Evolutionary conservation across 2,888 invertebrate genomes (phyloP).

Genomic region (Agonopterix heracliana): DNA sequence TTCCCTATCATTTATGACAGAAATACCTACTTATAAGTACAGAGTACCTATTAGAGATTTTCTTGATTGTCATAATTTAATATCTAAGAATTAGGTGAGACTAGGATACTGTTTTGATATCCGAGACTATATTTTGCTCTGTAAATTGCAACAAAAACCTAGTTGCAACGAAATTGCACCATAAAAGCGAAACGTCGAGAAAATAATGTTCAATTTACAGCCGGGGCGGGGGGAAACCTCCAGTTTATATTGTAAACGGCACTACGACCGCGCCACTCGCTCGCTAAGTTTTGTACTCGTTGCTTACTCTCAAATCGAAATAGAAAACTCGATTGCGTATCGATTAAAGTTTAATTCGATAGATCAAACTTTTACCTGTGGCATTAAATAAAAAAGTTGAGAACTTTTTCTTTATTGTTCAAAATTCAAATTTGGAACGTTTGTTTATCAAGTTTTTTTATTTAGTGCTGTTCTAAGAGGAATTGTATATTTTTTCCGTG

Average conservation of each 20-base stretch:
- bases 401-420: no score
- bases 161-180: constrained; percentile 23
- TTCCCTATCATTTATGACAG: no score
- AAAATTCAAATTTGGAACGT: no score
- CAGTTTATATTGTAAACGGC: constrained; percentile 47
- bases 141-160: neutral
- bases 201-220: constrained; percentile 15
- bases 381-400: neutral
- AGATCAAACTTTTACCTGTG: neutral
- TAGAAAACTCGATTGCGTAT: neutral
- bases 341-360: neutral
- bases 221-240: constrained; percentile 45
- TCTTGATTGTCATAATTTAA: no score
- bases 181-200: constrained; percentile 16
- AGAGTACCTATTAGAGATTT: no score
- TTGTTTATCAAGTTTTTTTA: neutral
- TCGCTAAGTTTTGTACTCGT: constrained; percentile 34
- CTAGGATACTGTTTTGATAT: no score
- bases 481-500: constrained; percentile 21
- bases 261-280: constrained; percentile 40
- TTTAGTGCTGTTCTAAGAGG: neutral
- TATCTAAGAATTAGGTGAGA: no score
- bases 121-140: no score
- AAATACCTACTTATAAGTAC: no score
- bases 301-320: constrained; percentile 18